Conservation (phyloP, 2,888 invertebrate species). For the Drosophila melanosoma region DNA sequence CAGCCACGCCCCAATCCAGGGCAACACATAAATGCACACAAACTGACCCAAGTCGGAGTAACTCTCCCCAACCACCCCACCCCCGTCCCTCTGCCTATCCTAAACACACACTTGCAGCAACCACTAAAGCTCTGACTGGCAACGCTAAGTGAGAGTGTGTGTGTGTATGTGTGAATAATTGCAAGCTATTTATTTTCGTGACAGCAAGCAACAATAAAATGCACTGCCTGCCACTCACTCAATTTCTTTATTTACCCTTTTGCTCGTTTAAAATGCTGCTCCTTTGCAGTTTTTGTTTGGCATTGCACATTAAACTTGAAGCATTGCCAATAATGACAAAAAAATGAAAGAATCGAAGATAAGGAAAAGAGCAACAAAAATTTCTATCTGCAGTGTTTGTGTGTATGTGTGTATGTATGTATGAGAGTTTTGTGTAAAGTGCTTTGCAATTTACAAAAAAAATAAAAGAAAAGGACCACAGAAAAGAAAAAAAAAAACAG, state of each 20-base stretch:
- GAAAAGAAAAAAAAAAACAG: constrained; percentile 7
- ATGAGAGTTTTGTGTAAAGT: constrained; percentile 8
- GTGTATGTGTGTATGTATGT: constrained; percentile 15
- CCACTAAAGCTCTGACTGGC: background rate
- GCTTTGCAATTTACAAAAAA: constrained; percentile 46
- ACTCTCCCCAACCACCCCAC: background rate
- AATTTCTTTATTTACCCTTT: constrained; percentile 14
- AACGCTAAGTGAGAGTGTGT: background rate
- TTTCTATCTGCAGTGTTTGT: constrained; percentile 36
- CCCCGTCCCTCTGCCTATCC: background rate
- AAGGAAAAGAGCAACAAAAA: constrained; percentile 6
- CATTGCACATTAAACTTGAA: constrained; percentile 51
- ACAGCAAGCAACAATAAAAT: constrained; percentile 22
- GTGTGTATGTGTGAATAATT: constrained; percentile 37
- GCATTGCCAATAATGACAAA: constrained; percentile 56
- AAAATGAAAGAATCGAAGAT: constrained; percentile 28
- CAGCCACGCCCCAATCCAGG: constrained; percentile 40
- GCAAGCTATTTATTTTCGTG: constrained; percentile 49
- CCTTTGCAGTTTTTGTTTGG: constrained; percentile 17
- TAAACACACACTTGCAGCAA: background rate
- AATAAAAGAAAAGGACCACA: background rate
- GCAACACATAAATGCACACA: constrained; percentile 10
- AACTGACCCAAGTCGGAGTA: constrained; percentile 23
- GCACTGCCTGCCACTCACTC: constrained; percentile 2
- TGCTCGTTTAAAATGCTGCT: constrained; percentile 8